Percentiles rank a stretch among this genome's conserved stretches.
phyloP scores from a whole-genome alignment of 2,888 invertebrate genomes.

The Andrena hattorfiana region DNA sequence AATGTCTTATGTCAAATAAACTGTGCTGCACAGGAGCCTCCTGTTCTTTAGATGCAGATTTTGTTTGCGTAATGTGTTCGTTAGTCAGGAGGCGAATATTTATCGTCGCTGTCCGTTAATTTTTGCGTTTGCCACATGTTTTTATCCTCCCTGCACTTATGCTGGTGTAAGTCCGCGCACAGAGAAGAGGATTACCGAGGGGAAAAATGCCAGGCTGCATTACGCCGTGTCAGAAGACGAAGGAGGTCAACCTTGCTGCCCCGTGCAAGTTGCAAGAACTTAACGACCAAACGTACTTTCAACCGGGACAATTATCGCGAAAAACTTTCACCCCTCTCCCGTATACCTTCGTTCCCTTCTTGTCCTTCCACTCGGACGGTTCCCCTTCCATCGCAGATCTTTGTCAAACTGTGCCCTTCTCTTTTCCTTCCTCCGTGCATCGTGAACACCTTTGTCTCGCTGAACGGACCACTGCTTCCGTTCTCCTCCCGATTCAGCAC shows the following conservation, averaged over 20 bases:
- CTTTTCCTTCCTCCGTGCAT: neutral
- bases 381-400: slow-evolving; percentile 40
- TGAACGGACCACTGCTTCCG: neutral
- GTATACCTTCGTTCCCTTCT: slow-evolving; percentile 21
- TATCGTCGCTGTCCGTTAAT: slow-evolving; percentile 11
- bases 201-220: slow-evolving; percentile 43
- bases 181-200: slow-evolving; percentile 37
- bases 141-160: neutral
- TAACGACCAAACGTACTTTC: slow-evolving; percentile 72
- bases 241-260: slow-evolving; percentile 62
- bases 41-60: too few species aligned
- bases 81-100: slow-evolving; percentile 1
- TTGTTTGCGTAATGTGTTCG: neutral
- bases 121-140: slow-evolving; percentile 1
- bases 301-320: slow-evolving; percentile 64
- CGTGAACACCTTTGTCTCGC: slow-evolving; percentile 21
- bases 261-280: slow-evolving; percentile 47
- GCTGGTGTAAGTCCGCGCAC: slow-evolving; percentile 2
- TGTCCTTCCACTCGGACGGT: slow-evolving; percentile 5
- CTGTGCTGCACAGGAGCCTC: too few species aligned
- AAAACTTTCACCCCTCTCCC: slow-evolving; percentile 43
- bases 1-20: too few species aligned
- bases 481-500: slow-evolving; percentile 18
- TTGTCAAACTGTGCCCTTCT: slow-evolving; percentile 26
- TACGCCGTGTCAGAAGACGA: slow-evolving; percentile 46